Evolutionary conservation across 2,797 vertebrate genomes (phyloP), one percentile per base, ranked within the genome.

Genomic region (Chaetodon trifasciatus): DNA sequence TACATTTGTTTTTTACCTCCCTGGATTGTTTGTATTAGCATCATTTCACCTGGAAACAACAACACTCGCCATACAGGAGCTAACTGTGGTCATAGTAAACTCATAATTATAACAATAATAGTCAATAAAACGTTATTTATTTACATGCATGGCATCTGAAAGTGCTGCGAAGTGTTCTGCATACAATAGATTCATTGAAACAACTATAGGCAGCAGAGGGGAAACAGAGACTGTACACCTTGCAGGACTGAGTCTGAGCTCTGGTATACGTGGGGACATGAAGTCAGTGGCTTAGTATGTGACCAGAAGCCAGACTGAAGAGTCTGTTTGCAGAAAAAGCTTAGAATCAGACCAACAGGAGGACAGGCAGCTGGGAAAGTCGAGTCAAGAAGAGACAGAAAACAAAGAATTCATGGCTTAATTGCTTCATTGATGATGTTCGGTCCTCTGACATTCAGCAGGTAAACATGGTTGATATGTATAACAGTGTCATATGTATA

Each of bases 241-340:
- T 17, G n/a, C 49, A 24, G 60, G 19, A 35, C 40, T 49, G 52
- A 6, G 65, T 78, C 39, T 57, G 60, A 57, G 42, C 44, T 40
- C 17, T 66, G 35, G 23, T 60, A 6, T 24, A 50, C 44, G 40
- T 16, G 21, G 21, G 44, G 6, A 72, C 24, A 23, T 28, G 19
- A 46, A 21, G 28, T 17, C 44, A 75, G 50, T 46, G 12, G 9
- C 37, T 62, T 21, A 17, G 44, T 28, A 50, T 53, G 12, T 16
- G 3, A 42, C 60, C 70, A 32, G 16, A 62, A 4, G 55, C 4
- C 52, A 24, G 35, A 58, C 46, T 12, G 55, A 50, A 67, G 23
- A 42, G 16, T 5, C n/a, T 69, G 47, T 68, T 53, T 37, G 56
- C 28, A 44, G 17, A 52, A 40, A 49, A 57, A 40, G 28, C 52